Conservation (phyloP, 2,113 vertebrate species). For the Bungarus multicinctus region DNA sequence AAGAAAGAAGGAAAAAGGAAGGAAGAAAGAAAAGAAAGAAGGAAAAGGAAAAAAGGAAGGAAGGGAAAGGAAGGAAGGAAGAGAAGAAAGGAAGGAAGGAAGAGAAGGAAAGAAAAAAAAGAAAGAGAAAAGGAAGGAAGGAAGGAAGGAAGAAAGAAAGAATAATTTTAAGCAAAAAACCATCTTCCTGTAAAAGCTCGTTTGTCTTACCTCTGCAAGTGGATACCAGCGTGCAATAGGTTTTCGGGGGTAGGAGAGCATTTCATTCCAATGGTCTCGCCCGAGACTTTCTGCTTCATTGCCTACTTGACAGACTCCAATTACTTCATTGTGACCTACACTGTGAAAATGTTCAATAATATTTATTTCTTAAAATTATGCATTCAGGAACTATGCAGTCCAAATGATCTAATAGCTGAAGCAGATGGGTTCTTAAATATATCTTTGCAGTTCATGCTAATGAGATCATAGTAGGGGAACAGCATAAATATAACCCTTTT, state of each 20-base stretch:
- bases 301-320: slow-evolving; percentile 96
- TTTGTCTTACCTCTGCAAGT: slow-evolving; percentile 86
- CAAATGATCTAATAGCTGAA: neutral
- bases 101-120: no score
- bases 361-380: slow-evolving; percentile 78
- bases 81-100: neutral
- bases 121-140: neutral
- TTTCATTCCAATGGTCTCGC: slow-evolving; percentile 96
- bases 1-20: no score
- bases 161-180: neutral
- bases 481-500: neutral
- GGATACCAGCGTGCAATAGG: slow-evolving; percentile 98
- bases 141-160: no score
- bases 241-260: slow-evolving; percentile 95
- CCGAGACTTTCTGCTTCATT: slow-evolving; percentile 91
- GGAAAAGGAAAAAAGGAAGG: neutral
- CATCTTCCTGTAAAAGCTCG: neutral
- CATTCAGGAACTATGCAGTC: slow-evolving; percentile 30
- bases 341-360: slow-evolving; percentile 83
- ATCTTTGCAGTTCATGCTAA: neutral
- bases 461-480: neutral
- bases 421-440: neutral
- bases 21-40: neutral
- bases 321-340: slow-evolving; percentile 99
- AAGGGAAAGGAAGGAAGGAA: rapidly evolving